Base-by-base conservation (phyloP, 2,797 vertebrate genomes). In the Gephyroberyx darwinii region DNA sequence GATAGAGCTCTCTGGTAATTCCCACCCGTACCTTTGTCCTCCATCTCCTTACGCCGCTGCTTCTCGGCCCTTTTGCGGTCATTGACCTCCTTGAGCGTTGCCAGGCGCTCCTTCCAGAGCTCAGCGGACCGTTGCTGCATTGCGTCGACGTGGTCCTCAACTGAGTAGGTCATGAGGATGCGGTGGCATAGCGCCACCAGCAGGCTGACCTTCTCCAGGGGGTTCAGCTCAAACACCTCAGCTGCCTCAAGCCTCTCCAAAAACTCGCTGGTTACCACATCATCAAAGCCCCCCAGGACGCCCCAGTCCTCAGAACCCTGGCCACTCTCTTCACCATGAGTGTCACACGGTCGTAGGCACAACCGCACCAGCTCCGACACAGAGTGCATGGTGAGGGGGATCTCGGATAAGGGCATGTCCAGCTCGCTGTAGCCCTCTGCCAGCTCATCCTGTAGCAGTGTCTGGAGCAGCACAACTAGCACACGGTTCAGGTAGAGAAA, bases 151-250 rank as follows among this genome's bases (percentile, higher is more conserved):
- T 99, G 96, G 77, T 99, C 97, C 82, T 98, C 97, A 53, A 98
- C 95, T 0, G 97, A 99, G 84, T 99, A 99, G 0, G 98, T 99
- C 97, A 98, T 98, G 1, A 99, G 95, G 69, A 99, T 99, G 33
- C 98, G 95, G 88, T 99, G 96, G 80, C 96, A 98, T 30, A 99
- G 93, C 0, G 96, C 97, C 26, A 95, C 93, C 10, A 99, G 90
- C 77, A 99, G 94, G 81, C 22, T 93, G 35, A 98, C 89, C 77
- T 99, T 99, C 90, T 99, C 98, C 47, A 95, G 95, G 0, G 96
- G 93, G 3, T 91, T 93, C 58, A 99, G 85, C 81, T 99, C 98
- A 71, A 99, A 99, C 78, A 99, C 96, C 79, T 99, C 98, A 0
- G 94, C 89, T 0, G 95, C 96, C 79, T 99, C 98, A 13, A 99